Evolutionary conservation across 2,888 invertebrate genomes (phyloP).

Genomic region (Craniophora ligustri): DNA sequence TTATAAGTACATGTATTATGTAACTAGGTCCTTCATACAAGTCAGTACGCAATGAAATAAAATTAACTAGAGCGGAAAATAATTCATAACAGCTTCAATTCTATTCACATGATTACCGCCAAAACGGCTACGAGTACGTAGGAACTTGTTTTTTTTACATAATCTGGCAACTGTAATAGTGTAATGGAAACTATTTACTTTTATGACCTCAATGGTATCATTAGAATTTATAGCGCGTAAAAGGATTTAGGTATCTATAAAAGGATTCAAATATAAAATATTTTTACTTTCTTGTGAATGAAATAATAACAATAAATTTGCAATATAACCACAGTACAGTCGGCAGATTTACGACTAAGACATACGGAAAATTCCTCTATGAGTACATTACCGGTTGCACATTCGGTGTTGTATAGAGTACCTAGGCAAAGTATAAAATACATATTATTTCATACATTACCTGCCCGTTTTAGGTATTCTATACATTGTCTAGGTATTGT

Average conservation of each 20-base stretch:
- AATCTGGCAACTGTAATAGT: conserved; percentile 5
- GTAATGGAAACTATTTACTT: conserved; percentile 31
- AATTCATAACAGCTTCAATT: conserved; percentile 27
- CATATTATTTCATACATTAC: too few relatives aligned
- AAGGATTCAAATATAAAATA: conserved; percentile 31
- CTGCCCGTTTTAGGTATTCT: too few relatives aligned
- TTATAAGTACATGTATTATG: neutral
- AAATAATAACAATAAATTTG: too few relatives aligned
- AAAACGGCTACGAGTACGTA: conserved; percentile 12
- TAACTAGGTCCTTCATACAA: neutral
- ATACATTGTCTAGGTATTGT: too few relatives aligned
- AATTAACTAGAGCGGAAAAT: conserved; percentile 34
- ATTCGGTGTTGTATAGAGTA: too few relatives aligned
- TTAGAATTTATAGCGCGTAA: conserved; percentile 38
- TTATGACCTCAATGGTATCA: conserved; percentile 36
- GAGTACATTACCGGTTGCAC: too few relatives aligned
- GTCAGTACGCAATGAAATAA: conserved; percentile 6
- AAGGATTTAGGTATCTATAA: conserved; percentile 12
- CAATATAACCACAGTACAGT: too few relatives aligned
- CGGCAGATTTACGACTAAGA: too few relatives aligned
- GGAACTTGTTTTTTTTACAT: too few relatives aligned
- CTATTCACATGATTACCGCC: conserved; percentile 6
- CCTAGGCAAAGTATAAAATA: too few relatives aligned
- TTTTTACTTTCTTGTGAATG: too few relatives aligned
- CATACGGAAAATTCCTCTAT: too few relatives aligned